Evolutionary conservation across 2,888 invertebrate genomes (phyloP), one percentile per base, ranked within the genome.

Genomic region (Prenolepis imparis): DNA sequence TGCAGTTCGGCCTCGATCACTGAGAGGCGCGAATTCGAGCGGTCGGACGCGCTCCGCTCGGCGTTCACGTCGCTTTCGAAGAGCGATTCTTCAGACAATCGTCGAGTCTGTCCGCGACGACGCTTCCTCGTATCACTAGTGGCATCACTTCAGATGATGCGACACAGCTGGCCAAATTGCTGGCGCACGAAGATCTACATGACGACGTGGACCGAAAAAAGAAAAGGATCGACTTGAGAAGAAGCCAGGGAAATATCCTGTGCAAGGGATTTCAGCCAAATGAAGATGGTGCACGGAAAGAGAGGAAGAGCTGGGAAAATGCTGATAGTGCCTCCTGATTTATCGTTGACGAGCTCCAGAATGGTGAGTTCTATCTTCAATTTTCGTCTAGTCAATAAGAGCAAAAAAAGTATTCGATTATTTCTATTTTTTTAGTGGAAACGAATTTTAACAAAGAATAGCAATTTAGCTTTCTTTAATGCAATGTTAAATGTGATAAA

Each of bases 1-100:
- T 94, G 93, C 94, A 94, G 94, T 94, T 94, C 93, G 90, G 89
- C 91, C 93, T 92, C 94, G 92, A 94, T 94, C 91, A 94, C 94
- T 94, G 93, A 93, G 90, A 91, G 90, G 90, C 91, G 90, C 91
- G 84, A 90, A 86, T 88, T 88, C 83, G 84, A 84, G 55, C 52
- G 84, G 67, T 77, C 83, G 77, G 73, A 73, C 82, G 85, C 86
- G 82, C 73, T 84, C 61, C 48, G 61, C 55, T 41, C 70, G 18
- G n/a, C 80, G 36, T 39, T 61, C 59, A 15, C n/a, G 12, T 70
- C 12, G 41, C 15, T 15, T 59, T 39, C 21, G 36, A 12, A 11
- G 24, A 52, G 36, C 52, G 44, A 75, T 87, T 84, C 21, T 36
- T 88, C 72, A 55, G 75, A 68, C 32, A 87, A 72, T 52, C 18